Conservation (phyloP, 2,888 invertebrate species). For the Corbicula japonica region DNA sequence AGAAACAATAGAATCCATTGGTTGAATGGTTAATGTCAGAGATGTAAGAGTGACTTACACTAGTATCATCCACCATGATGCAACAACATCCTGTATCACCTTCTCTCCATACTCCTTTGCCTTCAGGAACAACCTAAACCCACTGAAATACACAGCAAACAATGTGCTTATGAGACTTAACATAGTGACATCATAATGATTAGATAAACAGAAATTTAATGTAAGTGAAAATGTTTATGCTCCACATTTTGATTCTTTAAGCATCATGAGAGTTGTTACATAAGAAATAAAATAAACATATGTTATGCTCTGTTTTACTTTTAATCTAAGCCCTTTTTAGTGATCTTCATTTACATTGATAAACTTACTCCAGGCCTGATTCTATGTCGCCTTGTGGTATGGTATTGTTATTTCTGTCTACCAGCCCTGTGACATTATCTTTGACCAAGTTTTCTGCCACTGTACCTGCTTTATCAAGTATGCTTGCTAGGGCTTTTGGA, state of each 20-base stretch:
- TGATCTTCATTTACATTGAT: too few species aligned
- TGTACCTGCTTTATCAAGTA: slow-evolving; percentile 59
- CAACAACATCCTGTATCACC: slow-evolving; percentile 92
- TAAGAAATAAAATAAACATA: too few species aligned
- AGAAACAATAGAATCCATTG: too few species aligned
- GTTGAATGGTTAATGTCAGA: too few species aligned
- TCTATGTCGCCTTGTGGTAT: slow-evolving; percentile 81
- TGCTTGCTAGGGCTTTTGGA: slow-evolving; percentile 83
- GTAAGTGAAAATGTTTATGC: background rate
- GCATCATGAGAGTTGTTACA: too few species aligned
- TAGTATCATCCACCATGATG: slow-evolving; percentile 91
- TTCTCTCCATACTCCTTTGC: slow-evolving; percentile 90
- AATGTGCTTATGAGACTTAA: too few species aligned
- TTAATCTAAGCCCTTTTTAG: too few species aligned
- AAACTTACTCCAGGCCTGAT: slow-evolving; percentile 59
- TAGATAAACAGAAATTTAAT: too few species aligned
- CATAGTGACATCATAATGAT: too few species aligned
- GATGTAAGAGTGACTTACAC: too few species aligned
- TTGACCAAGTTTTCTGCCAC: slow-evolving; percentile 69
- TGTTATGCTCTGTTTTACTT: too few species aligned
- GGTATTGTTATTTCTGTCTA: slow-evolving; percentile 68
- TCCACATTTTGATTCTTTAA: too few species aligned
- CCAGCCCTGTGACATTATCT: slow-evolving; percentile 44
- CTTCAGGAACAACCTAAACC: slow-evolving; percentile 87
- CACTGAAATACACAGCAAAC: slow-evolving; percentile 74